Evolutionary conservation across 2,113 vertebrate genomes (phyloP).

Genomic region (Cisticola juncidis): DNA sequence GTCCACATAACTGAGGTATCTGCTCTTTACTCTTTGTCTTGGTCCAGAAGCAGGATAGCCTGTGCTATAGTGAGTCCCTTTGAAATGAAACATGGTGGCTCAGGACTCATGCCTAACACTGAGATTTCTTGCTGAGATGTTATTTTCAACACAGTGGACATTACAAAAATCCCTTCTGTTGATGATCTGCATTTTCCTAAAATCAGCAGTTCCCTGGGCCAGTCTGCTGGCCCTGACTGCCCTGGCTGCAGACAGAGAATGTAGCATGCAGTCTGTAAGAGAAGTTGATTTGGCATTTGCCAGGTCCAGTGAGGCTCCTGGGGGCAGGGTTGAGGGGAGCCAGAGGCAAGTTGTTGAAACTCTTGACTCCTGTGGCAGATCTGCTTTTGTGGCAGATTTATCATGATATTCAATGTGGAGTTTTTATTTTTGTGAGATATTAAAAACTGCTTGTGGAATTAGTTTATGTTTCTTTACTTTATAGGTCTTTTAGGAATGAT

Average conservation of each 20-base stretch:
- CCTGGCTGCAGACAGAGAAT: not conserved
- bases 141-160: not conserved
- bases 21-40: not conserved
- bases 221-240: not conserved
- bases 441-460: not conserved
- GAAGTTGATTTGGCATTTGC: not conserved
- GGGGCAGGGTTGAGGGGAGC: not conserved
- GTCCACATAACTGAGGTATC: not conserved
- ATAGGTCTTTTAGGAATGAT: not conserved
- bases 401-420: not conserved
- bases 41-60: not conserved
- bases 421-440: not conserved
- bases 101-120: not conserved
- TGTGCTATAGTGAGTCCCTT: not conserved
- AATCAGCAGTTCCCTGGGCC: not conserved
- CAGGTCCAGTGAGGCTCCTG: not conserved
- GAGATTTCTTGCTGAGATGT: not conserved
- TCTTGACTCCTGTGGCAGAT: not conserved
- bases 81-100: not conserved
- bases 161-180: not conserved
- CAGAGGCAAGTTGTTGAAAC: not conserved
- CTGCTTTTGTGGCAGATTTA: not conserved
- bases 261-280: not conserved
- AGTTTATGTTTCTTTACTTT: not conserved
- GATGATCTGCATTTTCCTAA: not conserved